Evolutionary conservation across 2,113 vertebrate species (phyloP).

Genomic region (Sterrhoptilus dennistouni): DNA sequence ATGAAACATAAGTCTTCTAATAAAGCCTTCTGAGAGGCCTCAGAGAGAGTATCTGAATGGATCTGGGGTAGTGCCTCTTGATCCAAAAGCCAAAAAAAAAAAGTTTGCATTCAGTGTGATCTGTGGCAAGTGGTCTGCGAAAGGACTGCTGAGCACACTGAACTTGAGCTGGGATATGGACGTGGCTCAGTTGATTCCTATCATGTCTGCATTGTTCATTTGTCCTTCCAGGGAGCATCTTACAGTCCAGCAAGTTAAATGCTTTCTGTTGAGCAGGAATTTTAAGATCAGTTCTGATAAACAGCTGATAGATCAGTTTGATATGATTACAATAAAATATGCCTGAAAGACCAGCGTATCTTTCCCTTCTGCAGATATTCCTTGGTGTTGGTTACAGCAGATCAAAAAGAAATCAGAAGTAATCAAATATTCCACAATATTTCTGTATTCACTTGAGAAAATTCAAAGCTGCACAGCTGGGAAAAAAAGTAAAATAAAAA

Average conservation of each 20-base stretch:
- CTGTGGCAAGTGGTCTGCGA: background rate
- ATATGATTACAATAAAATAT: background rate
- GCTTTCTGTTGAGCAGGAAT: background rate
- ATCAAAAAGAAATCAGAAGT: background rate
- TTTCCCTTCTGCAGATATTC: background rate
- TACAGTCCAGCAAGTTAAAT: background rate
- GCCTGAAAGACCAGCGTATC: background rate
- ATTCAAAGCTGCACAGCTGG: background rate
- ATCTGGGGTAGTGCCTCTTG: background rate
- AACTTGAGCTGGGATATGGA: background rate
- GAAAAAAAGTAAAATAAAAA: background rate
- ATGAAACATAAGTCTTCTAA: background rate
- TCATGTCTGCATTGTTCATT: background rate
- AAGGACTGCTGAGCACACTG: background rate
- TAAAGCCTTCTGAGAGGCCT: background rate
- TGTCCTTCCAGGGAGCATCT: background rate
- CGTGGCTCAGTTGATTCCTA: background rate
- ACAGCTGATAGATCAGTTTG: background rate
- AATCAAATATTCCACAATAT: background rate
- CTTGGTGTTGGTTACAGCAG: background rate
- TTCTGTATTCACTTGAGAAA: background rate
- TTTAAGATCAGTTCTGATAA: constrained; percentile 3
- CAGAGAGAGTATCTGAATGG: background rate
- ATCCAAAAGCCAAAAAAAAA: background rate
- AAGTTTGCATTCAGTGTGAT: background rate